Conservation (phyloP, 35 echinoderm and acorn worm species). For the Nesometra sesokonis region DNA sequence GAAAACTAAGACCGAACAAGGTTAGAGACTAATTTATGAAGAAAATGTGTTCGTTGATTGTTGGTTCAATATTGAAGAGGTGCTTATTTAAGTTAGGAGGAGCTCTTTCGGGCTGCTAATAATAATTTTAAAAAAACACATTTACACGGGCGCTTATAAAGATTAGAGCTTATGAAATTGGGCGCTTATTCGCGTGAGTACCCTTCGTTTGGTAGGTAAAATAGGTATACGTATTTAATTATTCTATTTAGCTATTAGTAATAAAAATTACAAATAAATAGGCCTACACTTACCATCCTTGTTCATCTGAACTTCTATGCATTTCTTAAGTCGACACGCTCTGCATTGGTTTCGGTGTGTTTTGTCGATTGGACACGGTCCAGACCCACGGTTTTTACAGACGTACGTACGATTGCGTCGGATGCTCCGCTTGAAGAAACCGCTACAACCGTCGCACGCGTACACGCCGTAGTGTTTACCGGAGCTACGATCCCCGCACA, state of each 20-base stretch:
- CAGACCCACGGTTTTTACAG: slow-evolving; percentile 68
- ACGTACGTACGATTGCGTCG: slow-evolving; percentile 68
- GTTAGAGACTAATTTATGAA: too few species aligned
- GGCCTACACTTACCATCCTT: slow-evolving; percentile 77
- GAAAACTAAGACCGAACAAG: too few species aligned
- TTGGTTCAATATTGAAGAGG: too few species aligned
- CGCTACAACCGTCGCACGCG: slow-evolving; percentile 92
- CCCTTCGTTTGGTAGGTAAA: neutral
- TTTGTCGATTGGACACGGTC: slow-evolving; percentile 88
- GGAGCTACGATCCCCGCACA: slow-evolving; percentile 89
- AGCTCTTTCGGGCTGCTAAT: too few species aligned
- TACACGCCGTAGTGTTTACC: slow-evolving; percentile 99
- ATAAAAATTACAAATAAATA: neutral
- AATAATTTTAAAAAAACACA: too few species aligned
- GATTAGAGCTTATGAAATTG: too few species aligned
- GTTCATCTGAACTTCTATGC: slow-evolving; percentile 90
- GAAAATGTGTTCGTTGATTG: too few species aligned
- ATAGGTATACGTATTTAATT: too few species aligned
- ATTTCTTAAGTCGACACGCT: slow-evolving; percentile 88
- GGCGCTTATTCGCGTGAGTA: too few species aligned
- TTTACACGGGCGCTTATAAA: too few species aligned
- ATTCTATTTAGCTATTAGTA: too few species aligned
- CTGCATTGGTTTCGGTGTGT: slow-evolving; percentile 97
- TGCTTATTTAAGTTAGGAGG: too few species aligned
- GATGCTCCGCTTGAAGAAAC: slow-evolving; percentile 97